Evolutionary conservation across 2,797 vertebrate species (phyloP).

Genomic region (Sphenodon punctatus): DNA sequence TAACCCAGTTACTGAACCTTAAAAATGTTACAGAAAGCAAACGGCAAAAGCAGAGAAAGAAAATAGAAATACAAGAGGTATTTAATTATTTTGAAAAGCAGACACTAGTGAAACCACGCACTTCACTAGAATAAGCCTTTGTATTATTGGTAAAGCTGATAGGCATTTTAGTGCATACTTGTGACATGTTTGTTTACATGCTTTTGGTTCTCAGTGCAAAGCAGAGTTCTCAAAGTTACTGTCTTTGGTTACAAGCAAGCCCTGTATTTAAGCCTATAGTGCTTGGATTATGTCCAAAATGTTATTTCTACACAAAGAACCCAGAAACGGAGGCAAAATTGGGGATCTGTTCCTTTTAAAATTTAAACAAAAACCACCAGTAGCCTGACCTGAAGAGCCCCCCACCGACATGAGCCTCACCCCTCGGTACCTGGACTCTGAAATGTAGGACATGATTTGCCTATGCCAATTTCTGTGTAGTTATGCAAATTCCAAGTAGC

Average conservation of each 20-base stretch:
- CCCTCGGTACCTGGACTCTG: too few species aligned
- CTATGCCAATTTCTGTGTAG: too few species aligned
- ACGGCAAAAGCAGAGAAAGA: conserved; percentile 78
- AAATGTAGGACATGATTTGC: too few species aligned
- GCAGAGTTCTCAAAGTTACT: neutral
- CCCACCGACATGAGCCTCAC: too few species aligned
- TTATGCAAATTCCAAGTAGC: too few species aligned
- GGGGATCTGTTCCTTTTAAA: neutral
- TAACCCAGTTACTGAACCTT: conserved; percentile 75
- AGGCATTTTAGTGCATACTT: neutral
- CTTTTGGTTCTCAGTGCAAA: neutral
- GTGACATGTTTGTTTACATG: neutral
- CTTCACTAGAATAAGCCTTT: neutral
- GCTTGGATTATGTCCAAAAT: neutral
- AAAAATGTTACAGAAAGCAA: conserved; percentile 52
- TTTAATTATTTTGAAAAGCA: neutral
- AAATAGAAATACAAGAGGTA: conserved; percentile 89
- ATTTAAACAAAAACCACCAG: neutral
- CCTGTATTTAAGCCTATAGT: neutral
- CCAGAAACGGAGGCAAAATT: neutral
- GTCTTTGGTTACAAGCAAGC: neutral
- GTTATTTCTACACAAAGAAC: neutral
- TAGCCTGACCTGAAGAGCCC: too few species aligned
- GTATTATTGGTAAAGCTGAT: neutral
- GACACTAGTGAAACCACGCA: neutral